phyloP scores from a whole-genome alignment of 2,888 invertebrate species.

The Synanthedon formicaeformis region DNA sequence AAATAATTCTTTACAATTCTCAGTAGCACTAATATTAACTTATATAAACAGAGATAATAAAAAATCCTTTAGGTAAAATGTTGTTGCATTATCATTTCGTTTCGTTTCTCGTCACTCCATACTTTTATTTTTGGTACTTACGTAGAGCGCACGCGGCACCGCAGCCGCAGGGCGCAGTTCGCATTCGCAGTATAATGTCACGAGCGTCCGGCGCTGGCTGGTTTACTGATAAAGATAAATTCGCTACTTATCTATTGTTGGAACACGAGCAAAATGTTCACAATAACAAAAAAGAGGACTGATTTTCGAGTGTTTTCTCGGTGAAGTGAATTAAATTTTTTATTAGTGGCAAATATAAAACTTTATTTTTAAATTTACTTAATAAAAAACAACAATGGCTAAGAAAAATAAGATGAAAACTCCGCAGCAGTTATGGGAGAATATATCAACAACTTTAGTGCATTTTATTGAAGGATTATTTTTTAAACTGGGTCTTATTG shows the following conservation, averaged over 20 bases:
- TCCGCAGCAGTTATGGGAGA: slow-evolving; percentile 57
- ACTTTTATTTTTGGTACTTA: no score
- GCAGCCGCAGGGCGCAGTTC: neutral
- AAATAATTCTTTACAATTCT: no score
- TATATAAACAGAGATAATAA: neutral
- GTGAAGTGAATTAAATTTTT: no score
- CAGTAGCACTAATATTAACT: neutral
- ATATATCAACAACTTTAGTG: slow-evolving; percentile 47
- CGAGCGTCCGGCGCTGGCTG: neutral
- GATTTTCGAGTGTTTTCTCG: no score
- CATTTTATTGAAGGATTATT: slow-evolving; percentile 52
- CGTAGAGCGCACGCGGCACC: neutral
- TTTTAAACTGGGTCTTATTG: slow-evolving; percentile 71
- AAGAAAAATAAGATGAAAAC: slow-evolving; percentile 33
- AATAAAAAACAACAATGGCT: slow-evolving; percentile 26
- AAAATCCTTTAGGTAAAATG: neutral
- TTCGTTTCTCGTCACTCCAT: no score
- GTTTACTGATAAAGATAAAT: neutral
- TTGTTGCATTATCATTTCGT: no score
- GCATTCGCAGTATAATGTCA: neutral
- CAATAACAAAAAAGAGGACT: no score
- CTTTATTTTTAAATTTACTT: no score
- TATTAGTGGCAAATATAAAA: no score
- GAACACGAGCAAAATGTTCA: no score
- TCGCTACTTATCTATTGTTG: no score